A percentile compares a stretch with the other conserved stretches of the same genome.
These are phyloP conservation scores for Palythoa grandis DNA, from an alignment of 92 coral and sea anemone genomes.

Conservation along the genomic window DNA sequence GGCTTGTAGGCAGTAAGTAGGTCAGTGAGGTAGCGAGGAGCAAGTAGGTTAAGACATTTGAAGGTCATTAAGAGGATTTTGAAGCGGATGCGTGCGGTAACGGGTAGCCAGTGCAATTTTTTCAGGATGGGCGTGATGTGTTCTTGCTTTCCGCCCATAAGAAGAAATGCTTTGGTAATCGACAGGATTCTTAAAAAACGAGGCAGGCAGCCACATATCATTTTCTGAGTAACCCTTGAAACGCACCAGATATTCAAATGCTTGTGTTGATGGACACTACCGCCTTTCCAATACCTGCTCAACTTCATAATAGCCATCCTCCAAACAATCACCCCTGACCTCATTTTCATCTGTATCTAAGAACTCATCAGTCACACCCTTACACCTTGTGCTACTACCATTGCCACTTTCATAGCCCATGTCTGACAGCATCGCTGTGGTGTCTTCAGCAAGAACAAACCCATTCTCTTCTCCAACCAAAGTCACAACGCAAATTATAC, in stretches of 20 bases:
- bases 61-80: no score
- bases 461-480: neutral
- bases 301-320: neutral
- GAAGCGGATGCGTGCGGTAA: no score
- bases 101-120: no score
- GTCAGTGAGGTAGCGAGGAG: no score
- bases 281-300: slow-evolving; percentile 44
- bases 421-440: slow-evolving; percentile 6
- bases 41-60: no score
- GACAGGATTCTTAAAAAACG: slow-evolving; percentile 25
- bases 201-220: slow-evolving; percentile 50
- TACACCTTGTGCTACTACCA: neutral
- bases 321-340: neutral
- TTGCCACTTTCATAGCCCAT: slow-evolving; percentile 42
- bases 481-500: neutral
- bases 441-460: neutral
- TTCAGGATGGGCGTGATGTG: no score
- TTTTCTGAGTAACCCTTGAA: slow-evolving; percentile 42
- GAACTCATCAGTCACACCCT: neutral
- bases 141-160: slow-evolving; percentile 16
- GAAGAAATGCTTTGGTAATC: slow-evolving; percentile 7
- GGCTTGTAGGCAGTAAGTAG: no score
- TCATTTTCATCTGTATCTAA: neutral
- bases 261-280: slow-evolving; percentile 10
- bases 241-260: slow-evolving; percentile 42